Percentiles rank a stretch among this genome's conserved stretches.
Evolutionary conservation across 2,113 vertebrate genomes (phyloP).

Genomic region (Ctenodactylus gundi): DNA sequence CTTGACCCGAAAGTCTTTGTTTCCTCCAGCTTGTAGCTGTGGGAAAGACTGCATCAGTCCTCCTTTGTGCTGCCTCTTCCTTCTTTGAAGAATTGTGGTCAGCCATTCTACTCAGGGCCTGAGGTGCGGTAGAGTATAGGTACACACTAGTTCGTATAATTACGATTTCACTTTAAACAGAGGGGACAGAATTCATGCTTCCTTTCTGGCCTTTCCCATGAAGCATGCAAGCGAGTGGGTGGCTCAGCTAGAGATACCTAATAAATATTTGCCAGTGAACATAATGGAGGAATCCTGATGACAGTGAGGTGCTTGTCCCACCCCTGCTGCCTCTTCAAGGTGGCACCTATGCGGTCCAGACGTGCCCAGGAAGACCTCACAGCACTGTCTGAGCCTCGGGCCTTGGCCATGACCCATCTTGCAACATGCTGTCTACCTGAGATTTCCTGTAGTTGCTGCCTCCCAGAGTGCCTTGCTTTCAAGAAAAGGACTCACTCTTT

Average conservation of each 20-base stretch:
- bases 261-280: conserved; percentile 51
- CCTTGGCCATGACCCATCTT: neutral
- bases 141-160: neutral
- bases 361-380: neutral
- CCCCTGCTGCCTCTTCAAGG: neutral
- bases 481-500: conserved; percentile 52
- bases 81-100: neutral
- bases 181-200: conserved; percentile 35
- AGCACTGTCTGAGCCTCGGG: neutral
- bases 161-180: conserved; percentile 34
- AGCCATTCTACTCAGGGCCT: neutral
- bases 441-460: neutral
- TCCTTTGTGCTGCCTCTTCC: neutral
- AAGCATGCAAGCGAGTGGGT: conserved; percentile 40
- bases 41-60: neutral
- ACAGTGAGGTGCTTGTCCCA: neutral
- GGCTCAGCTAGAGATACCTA: conserved; percentile 18
- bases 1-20: neutral
- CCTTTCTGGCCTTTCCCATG: conserved; percentile 43
- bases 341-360: neutral
- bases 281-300: conserved; percentile 34
- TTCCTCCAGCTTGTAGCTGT: neutral
- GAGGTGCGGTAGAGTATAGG: neutral
- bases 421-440: neutral
- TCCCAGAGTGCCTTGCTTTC: conserved; percentile 47